Evolutionary conservation across 2,113 vertebrate species (phyloP).

Genomic region (Oncorhynchus kisutch): DNA sequence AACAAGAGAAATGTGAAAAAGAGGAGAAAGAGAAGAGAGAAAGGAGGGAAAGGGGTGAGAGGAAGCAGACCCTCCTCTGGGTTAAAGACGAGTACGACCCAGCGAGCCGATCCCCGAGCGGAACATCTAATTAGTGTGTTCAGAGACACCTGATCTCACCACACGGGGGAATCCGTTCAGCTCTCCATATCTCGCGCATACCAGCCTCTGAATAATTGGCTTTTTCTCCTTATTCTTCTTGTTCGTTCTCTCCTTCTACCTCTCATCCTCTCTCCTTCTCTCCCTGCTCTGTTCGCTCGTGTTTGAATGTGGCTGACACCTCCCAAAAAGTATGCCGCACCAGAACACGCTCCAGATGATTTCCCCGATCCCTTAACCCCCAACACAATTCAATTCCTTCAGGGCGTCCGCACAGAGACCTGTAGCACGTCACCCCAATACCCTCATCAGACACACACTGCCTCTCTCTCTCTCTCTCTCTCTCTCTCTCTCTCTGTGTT

Average conservation of each 20-base stretch:
- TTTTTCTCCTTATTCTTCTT: constrained; percentile 8
- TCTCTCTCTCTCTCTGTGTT: background rate
- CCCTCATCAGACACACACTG: background rate
- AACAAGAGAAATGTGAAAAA: constrained; percentile 5
- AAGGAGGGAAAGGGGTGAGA: background rate
- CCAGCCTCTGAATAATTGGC: constrained; percentile 42
- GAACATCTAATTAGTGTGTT: constrained; percentile 51
- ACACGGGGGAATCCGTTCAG: constrained; percentile 22
- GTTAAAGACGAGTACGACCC: constrained; percentile 27
- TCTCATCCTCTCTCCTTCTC: constrained; percentile 5
- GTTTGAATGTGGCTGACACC: constrained; percentile 18
- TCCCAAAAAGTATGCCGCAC: background rate
- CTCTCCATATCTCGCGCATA: constrained; percentile 22
- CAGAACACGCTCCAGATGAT: constrained; percentile 5
- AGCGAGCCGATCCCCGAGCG: constrained; percentile 18
- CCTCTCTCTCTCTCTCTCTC: background rate
- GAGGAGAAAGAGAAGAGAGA: background rate
- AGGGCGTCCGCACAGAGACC: background rate
- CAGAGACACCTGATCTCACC: constrained; percentile 44
- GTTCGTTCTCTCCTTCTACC: background rate
- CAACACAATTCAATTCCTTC: background rate
- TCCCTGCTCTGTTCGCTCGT: constrained; percentile 5
- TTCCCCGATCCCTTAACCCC: background rate
- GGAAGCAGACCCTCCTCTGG: background rate
- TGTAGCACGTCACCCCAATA: background rate